Base-by-base conservation (phyloP, 2,113 vertebrate genomes). In the Elephantulus edwardii region DNA sequence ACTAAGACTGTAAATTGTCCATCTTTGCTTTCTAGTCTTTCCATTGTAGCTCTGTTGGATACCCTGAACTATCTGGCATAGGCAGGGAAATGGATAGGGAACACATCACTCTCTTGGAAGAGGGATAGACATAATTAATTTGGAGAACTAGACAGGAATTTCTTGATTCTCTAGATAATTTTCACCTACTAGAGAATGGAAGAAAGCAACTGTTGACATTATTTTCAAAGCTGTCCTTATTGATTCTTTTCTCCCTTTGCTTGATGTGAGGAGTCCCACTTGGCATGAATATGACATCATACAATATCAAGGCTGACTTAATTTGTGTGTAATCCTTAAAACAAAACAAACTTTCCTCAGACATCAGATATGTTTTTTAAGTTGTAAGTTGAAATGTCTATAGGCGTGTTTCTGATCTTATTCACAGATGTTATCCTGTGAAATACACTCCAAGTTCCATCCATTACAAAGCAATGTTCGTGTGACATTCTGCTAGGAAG, bases 91-190 rank as follows among this genome's bases (percentile, higher is more conserved):
- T 54, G 77, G 50, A 50, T 80, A 38, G 40, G 42, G 30, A 11
- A 42, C 3, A 42, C 46, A 1, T 11, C 28, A 54, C 42, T 68
- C 68, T 48, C 35, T 68, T 74, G 40, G 81, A 38, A 84, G 35
- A n/a, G 71, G 89, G 54, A 85, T 84, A 90, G 44, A 80, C 52
- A 38, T 3, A 16, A 68, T 54, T 42, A 16, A 60, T 90, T 76
- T 30, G 75, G 11, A 82, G 86, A 33, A 76, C 38, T 70, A 38
- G 24, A 17, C 7, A 80, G 22, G 1, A 14, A 33, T 86, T 91
- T 70, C 88, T 83, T 79, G 35, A 40, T 88, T 11, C n/a, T 4
- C 14, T 76, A 38, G 19, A 13, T 26, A 48, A 38, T 38, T n/a
- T 48, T 17, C 11, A 66, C 28, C 71, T 10, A 5, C 70, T 20